Conservation (phyloP, 2,888 invertebrate species). For the Cybosia mesomella region DNA sequence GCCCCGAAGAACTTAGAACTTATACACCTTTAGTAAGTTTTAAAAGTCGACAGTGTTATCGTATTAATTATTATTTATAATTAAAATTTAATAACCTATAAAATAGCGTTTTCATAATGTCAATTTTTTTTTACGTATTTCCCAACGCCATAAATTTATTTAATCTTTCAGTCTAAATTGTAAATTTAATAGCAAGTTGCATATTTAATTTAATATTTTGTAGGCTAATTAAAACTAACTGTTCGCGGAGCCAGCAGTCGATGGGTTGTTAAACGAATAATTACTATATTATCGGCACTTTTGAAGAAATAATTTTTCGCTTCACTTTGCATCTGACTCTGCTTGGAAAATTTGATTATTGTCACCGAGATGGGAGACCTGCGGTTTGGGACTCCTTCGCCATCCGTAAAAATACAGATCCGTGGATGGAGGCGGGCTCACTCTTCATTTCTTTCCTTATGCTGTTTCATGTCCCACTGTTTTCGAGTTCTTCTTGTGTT, state of each 20-base stretch:
- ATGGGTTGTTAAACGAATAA: conserved; percentile 45
- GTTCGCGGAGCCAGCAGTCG: conserved; percentile 33
- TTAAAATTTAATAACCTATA: conserved; percentile 41
- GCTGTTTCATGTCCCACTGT: too few species aligned
- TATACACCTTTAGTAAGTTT: background rate
- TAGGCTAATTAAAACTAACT: conserved; percentile 44
- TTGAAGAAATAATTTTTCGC: conserved; percentile 34
- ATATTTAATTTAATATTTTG: conserved; percentile 40
- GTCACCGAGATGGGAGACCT: too few species aligned
- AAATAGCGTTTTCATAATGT: conserved; percentile 45
- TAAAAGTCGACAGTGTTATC: conserved; percentile 18
- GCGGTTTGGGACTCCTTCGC: too few species aligned
- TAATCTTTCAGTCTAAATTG: conserved; percentile 53
- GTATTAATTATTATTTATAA: conserved; percentile 41
- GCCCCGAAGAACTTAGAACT: too few species aligned
- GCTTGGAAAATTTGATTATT: background rate
- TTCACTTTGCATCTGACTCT: conserved; percentile 15
- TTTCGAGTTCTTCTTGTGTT: too few species aligned
- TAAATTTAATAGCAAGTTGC: conserved; percentile 42
- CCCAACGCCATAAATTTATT: conserved; percentile 50
- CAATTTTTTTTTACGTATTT: conserved; percentile 45
- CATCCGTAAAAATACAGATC: too few species aligned
- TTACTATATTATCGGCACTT: conserved; percentile 59
- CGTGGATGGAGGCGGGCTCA: too few species aligned
- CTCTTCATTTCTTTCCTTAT: too few species aligned